Evolutionary conservation across 2,888 invertebrate species (phyloP), one percentile per base, ranked within the genome.

Genomic region (Hirudinaria manillensis): DNA sequence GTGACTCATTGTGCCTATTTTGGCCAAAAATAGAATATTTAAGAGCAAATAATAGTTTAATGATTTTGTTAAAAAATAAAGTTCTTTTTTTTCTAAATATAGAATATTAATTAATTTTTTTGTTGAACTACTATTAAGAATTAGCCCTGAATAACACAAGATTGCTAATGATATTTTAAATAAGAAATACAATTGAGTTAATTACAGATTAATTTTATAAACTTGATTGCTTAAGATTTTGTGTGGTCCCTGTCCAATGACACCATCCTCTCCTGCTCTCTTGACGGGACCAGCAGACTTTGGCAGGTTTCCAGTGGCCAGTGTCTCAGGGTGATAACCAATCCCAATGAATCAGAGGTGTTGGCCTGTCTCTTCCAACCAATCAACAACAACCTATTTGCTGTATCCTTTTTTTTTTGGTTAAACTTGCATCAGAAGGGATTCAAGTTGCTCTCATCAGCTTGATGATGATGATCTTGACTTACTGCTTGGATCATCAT

Each of bases 201-300:
- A 38, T 10, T 38, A 38, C 38, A 45, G 45, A 45, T 45, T 2
- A 45, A 1, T 45, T 45, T 10, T 1, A 45, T 45, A 45, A n/a
- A 61, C n/a, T 61, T 27, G 10, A 61, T 61, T n/a, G 2, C 10
- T 3, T 27, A 81, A 86, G 92, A 90, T 75, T 91, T 92, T 85
- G 92, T 91, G 84, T 93, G 93, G 93, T 93, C 93, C 0, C 89
- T 90, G 24, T 91, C 91, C 38, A 93, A 93, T 87, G 93, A 93
- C 86, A 86, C 92, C 78, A 88, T 93, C 78, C 90, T 92, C 75
- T 91, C 92, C 68, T 90, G 90, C 78, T 91, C 91, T 1, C 84
- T 90, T 81, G 92, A 93, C 85, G 89, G 89, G 19, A 89, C 90
- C 36, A 88, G 92, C 72, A 88, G 90, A 80, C 87, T 93, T 77